phyloP scores from a whole-genome alignment of 2,797 vertebrate species.

The Tokudaia muenninki region DNA sequence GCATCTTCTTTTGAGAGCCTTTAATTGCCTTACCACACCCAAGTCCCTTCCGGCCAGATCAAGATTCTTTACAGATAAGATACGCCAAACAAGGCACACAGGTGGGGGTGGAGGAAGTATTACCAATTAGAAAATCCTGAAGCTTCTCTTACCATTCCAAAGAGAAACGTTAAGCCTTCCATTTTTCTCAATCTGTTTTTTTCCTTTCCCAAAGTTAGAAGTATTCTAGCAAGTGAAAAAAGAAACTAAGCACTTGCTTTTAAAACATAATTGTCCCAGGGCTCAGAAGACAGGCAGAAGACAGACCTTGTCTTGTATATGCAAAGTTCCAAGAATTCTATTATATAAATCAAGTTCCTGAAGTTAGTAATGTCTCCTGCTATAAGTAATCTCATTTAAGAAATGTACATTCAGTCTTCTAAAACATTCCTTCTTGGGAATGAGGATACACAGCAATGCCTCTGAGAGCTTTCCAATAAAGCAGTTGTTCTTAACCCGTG shows the following conservation, averaged over 20 bases:
- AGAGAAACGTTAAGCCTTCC: conserved; percentile 47
- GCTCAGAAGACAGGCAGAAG: not conserved
- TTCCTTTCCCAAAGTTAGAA: conserved; percentile 14
- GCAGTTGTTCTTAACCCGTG: not conserved
- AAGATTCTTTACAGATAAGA: conserved; percentile 65
- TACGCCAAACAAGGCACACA: not conserved
- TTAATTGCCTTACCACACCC: conserved; percentile 77
- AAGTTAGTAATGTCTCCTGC: conserved; percentile 16
- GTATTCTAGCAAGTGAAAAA: conserved; percentile 1
- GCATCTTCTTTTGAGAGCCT: conserved; percentile 72
- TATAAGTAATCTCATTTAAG: conserved; percentile 22
- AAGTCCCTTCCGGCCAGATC: conserved; percentile 69
- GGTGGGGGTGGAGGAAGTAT: conserved; percentile 23
- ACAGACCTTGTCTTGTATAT: not conserved
- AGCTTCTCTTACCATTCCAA: conserved; percentile 56
- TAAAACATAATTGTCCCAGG: not conserved
- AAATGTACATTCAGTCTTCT: not conserved
- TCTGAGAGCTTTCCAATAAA: not conserved
- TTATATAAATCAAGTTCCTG: conserved; percentile 20
- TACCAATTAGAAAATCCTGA: conserved; percentile 52
- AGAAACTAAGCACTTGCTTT: conserved; percentile 8
- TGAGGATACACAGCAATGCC: not conserved
- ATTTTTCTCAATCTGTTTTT: conserved; percentile 31
- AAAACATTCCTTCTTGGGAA: conserved; percentile 35
- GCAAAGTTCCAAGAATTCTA: conserved; percentile 3